A percentile compares a stretch with the other conserved stretches of the same genome.
Evolutionary conservation across 1,140 invertebrate genomes (phyloP).

Genomic region (Drepana arcuata): DNA sequence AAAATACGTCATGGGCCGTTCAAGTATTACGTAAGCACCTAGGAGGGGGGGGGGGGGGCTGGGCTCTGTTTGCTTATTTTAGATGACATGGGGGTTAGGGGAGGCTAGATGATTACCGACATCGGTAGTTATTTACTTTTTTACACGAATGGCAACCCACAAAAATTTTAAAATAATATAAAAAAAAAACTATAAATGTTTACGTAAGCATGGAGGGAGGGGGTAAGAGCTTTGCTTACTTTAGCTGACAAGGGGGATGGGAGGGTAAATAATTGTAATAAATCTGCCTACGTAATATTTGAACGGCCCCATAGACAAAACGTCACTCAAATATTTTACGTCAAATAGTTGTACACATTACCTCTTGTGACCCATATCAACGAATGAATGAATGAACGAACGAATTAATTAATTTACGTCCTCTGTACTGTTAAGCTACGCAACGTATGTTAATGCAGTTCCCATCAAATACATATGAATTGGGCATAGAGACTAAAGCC

Average conservation of each 20-base stretch:
- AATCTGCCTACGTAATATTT: background rate
- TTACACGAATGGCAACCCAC: background rate
- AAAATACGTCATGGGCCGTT: background rate
- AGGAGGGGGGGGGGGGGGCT: background rate
- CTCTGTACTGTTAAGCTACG: too few relatives aligned
- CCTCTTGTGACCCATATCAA: too few relatives aligned
- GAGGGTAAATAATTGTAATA: background rate
- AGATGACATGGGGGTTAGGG: background rate
- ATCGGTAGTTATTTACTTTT: background rate
- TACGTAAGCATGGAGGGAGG: background rate
- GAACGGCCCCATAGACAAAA: background rate
- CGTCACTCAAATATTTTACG: too few relatives aligned
- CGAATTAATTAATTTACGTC: too few relatives aligned
- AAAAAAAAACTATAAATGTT: background rate
- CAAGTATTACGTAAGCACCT: background rate
- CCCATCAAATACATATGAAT: too few relatives aligned
- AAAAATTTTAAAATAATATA: background rate
- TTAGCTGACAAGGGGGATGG: background rate
- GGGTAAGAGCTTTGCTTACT: background rate
- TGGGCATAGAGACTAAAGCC: too few relatives aligned
- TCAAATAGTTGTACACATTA: too few relatives aligned
- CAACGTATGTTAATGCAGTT: too few relatives aligned
- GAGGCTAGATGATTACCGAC: background rate
- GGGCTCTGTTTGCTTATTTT: background rate
- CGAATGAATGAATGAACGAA: too few relatives aligned